A percentile compares a stretch with the other conserved stretches of the same genome.
These are phyloP conservation scores for Rhagophthalmus giganteus DNA, from an alignment of 2,888 invertebrate species.

Conservation along the genomic window DNA sequence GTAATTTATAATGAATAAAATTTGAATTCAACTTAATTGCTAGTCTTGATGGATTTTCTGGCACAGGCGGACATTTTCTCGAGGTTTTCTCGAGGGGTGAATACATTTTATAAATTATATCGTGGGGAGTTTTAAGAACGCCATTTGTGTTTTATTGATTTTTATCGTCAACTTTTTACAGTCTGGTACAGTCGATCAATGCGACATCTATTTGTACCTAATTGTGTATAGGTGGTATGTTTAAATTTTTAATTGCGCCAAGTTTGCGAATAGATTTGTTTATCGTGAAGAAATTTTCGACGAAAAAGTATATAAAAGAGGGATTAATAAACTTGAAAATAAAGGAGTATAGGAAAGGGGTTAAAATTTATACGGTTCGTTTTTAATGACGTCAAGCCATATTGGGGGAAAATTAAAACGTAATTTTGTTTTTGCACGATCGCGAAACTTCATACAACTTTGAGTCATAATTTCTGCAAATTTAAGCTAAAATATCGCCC, in stretches of 20 bases:
- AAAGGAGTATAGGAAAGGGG: constrained; percentile 9
- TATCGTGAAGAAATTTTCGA: not conserved
- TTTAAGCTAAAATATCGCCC: constrained; percentile 27
- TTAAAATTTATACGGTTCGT: constrained; percentile 19
- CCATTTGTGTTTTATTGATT: constrained; percentile 54
- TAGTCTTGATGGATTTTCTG: constrained; percentile 55
- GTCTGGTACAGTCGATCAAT: constrained; percentile 9
- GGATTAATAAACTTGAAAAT: constrained; percentile 8
- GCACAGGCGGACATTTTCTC: constrained; percentile 49
- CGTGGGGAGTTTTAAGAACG: constrained; percentile 50
- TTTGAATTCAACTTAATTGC: constrained; percentile 58
- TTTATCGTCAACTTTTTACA: constrained; percentile 39
- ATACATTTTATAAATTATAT: constrained; percentile 46
- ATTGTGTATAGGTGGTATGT: too few species aligned
- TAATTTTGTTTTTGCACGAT: constrained; percentile 34
- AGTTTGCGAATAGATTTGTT: too few species aligned
- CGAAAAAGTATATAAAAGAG: not conserved
- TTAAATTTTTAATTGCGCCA: too few species aligned
- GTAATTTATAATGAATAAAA: constrained; percentile 59
- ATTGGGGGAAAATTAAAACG: constrained; percentile 33
- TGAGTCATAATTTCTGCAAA: constrained; percentile 29
- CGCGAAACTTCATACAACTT: constrained; percentile 27
- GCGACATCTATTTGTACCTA: too few species aligned
- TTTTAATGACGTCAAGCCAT: constrained; percentile 31
- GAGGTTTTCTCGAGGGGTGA: constrained; percentile 48